Evolutionary conservation across 37 sponge, comb jelly and placozoan species (phyloP).

Genomic region (Haliclona indistincta): DNA sequence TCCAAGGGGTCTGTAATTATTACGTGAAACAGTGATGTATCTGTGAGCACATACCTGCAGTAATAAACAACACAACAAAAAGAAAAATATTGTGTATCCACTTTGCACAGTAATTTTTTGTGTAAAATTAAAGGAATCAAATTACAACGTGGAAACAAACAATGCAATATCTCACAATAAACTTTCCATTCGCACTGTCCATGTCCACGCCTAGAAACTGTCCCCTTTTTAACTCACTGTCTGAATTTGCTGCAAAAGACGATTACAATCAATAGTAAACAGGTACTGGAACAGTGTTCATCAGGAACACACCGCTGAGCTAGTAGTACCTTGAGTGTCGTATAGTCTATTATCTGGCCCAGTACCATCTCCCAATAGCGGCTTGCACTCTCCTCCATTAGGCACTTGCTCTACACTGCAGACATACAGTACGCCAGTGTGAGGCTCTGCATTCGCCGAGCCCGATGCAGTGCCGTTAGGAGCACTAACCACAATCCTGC

Average conservation of each 20-base stretch:
- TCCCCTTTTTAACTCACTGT: conserved; percentile 17
- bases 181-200: conserved; percentile 19
- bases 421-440: conserved; percentile 40
- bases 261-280: too few relatives aligned
- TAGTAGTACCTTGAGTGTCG: conserved; percentile 15
- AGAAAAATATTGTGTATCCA: neutral
- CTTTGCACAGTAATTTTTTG: neutral
- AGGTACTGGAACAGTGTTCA: too few relatives aligned
- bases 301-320: too few relatives aligned
- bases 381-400: conserved; percentile 3
- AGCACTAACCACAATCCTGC: conserved; percentile 67
- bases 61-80: neutral
- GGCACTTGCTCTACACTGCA: conserved; percentile 30
- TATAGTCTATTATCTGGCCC: conserved; percentile 14
- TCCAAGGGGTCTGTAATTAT: neutral
- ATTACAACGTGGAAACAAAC: too few relatives aligned
- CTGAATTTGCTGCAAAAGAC: neutral
- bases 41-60: conserved; percentile 61
- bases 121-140: too few relatives aligned
- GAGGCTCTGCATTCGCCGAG: neutral
- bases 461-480: conserved; percentile 8
- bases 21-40: conserved; percentile 2
- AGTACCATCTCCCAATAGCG: neutral
- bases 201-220: conserved; percentile 59
- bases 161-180: conserved; percentile 36